These are phyloP conservation scores for Trochalopteron elliotii DNA, from an alignment of 2,113 vertebrate genomes.

Conservation along the genomic window DNA sequence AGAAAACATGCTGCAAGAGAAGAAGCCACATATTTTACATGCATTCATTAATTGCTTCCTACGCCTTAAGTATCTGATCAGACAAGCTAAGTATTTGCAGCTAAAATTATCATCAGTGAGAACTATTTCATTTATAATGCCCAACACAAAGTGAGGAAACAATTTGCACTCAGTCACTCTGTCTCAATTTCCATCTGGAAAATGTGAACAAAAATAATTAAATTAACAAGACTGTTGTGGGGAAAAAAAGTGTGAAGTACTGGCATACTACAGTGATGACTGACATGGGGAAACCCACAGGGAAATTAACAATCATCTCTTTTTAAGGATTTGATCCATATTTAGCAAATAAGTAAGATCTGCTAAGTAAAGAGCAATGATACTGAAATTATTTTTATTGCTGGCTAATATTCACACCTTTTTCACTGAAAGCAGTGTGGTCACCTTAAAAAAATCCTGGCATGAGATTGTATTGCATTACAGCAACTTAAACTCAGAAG, in stretches of 20 bases:
- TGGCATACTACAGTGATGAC: neutral
- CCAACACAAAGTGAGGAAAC: slow-evolving; percentile 4
- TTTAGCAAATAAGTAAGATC: neutral
- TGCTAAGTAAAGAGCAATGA: neutral
- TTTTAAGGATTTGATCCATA: neutral
- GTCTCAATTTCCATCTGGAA: slow-evolving; percentile 37
- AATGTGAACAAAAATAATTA: slow-evolving; percentile 28
- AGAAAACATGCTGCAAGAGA: neutral
- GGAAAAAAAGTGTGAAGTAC: neutral
- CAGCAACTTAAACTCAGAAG: neutral
- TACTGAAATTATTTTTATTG: neutral
- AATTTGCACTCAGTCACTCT: slow-evolving; percentile 6
- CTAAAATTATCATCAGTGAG: slow-evolving; percentile 10
- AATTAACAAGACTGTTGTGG: neutral
- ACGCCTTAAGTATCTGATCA: neutral
- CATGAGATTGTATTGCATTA: neutral
- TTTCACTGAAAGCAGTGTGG: neutral
- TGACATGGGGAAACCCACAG: neutral
- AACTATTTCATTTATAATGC: slow-evolving; percentile 40
- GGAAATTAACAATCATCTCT: neutral
- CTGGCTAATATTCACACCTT: neutral
- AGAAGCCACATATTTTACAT: neutral
- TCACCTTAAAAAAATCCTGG: neutral
- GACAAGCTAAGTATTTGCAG: neutral
- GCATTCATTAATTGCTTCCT: slow-evolving; percentile 40